A percentile compares a stretch with the other conserved stretches of the same genome.
These are phyloP conservation scores for Drepana falcataria DNA, from an alignment of 2,888 invertebrate species.

Conservation along the genomic window DNA sequence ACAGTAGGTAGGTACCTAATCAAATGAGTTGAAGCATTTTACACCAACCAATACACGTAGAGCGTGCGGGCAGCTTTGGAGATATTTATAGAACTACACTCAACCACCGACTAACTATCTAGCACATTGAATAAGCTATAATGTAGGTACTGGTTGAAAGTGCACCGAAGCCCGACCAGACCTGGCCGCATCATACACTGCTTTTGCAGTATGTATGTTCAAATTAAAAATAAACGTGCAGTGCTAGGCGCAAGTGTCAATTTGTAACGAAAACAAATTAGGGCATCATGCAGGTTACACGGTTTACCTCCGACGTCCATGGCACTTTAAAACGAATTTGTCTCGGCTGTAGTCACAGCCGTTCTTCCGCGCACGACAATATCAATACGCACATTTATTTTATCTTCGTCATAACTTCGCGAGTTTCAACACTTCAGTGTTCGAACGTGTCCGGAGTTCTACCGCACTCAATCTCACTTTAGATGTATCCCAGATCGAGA, in stretches of 20 bases:
- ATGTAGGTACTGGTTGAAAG: slow-evolving; percentile 28
- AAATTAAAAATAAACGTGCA: slow-evolving; percentile 44
- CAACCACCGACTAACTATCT: slow-evolving; percentile 42
- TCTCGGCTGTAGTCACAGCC: slow-evolving; percentile 53
- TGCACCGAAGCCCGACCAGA: slow-evolving; percentile 29
- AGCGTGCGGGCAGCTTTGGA: slow-evolving; percentile 40
- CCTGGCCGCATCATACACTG: slow-evolving; percentile 30
- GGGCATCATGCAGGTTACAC: slow-evolving; percentile 60
- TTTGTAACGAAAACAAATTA: slow-evolving; percentile 32
- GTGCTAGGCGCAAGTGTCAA: slow-evolving; percentile 51
- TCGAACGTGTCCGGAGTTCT: slow-evolving; percentile 38
- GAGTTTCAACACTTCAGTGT: slow-evolving; percentile 50
- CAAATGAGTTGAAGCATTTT: slow-evolving; percentile 17
- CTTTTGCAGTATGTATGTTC: slow-evolving; percentile 12
- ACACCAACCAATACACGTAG: slow-evolving; percentile 17
- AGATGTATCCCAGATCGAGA: slow-evolving; percentile 32
- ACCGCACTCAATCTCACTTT: slow-evolving; percentile 60
- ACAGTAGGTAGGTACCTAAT: slow-evolving; percentile 5
- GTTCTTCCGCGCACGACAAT: slow-evolving; percentile 56
- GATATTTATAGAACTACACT: slow-evolving; percentile 68
- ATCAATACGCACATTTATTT: slow-evolving; percentile 60
- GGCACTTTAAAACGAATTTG: slow-evolving; percentile 50
- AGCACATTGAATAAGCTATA: slow-evolving; percentile 36
- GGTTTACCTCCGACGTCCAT: slow-evolving; percentile 75
- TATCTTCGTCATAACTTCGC: slow-evolving; percentile 57